These are phyloP conservation scores for Drosophila macrospina DNA, from an alignment of 2,888 invertebrate species.

Conservation along the genomic window DNA sequence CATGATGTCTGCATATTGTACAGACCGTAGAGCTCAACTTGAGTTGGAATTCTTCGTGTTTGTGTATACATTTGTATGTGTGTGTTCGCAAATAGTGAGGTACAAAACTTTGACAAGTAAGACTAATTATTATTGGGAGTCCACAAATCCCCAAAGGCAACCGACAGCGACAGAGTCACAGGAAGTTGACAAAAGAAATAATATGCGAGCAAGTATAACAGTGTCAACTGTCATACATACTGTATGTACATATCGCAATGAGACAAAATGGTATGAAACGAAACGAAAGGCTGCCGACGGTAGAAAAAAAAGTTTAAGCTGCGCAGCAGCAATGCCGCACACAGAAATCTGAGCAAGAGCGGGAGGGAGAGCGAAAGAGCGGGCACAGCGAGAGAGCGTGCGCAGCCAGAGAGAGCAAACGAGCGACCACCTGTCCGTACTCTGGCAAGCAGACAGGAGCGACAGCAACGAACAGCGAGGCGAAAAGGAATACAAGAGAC, in stretches of 20 bases:
- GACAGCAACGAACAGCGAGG: slow-evolving; percentile 50
- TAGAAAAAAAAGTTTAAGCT: slow-evolving; percentile 31
- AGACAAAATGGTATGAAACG: slow-evolving; percentile 50
- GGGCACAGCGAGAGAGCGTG: slow-evolving; percentile 13
- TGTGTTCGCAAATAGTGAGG: slow-evolving; percentile 29
- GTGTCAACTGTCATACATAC: slow-evolving; percentile 46
- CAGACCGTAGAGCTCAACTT: slow-evolving; percentile 14
- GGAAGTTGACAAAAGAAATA: slow-evolving; percentile 59
- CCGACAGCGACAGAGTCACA: slow-evolving; percentile 25
- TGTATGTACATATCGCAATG: slow-evolving; percentile 17
- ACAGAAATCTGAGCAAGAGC: slow-evolving; percentile 45
- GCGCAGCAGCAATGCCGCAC: slow-evolving; percentile 28
- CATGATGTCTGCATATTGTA: slow-evolving; percentile 36
- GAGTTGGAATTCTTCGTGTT: slow-evolving; percentile 8
- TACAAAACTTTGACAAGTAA: slow-evolving; percentile 52
- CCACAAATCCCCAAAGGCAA: slow-evolving; percentile 16
- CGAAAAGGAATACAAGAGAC: slow-evolving; percentile 49
- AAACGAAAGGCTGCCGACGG: slow-evolving; percentile 58
- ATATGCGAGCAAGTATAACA: slow-evolving; percentile 49
- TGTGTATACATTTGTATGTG: neutral
- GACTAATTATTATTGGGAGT: slow-evolving; percentile 57
- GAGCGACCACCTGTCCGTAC: slow-evolving; percentile 72
- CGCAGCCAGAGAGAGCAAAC: slow-evolving; percentile 13
- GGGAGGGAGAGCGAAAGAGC: slow-evolving; percentile 14
- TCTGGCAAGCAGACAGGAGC: slow-evolving; percentile 35